Evolutionary conservation across 1,140 invertebrate genomes (phyloP), one percentile per base, ranked within the genome.

Genomic region (Drosophila tristis): DNA sequence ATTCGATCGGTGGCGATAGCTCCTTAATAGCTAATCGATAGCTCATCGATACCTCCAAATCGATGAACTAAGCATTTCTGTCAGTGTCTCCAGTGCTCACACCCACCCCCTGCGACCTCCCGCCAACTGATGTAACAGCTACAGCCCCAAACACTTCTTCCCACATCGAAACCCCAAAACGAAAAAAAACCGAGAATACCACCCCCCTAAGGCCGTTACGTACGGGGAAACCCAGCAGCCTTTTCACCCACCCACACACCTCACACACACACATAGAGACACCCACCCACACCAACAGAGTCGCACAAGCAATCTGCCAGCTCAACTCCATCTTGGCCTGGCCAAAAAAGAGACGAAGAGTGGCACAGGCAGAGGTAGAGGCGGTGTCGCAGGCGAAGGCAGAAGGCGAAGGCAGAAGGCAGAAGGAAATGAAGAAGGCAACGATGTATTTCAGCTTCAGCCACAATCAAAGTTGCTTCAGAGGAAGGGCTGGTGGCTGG

Each of bases 381-480:
- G 57, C 2, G 9, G 45, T 7, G 16, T 11, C 4, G 6, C 54
- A 67, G 55, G 67, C 59, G 47, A 11, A 16, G 51, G 51, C 31
- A 73, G 70, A 68, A 75, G 78, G 57, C n/a, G n/a, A n/a, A n/a
- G n/a, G n/a, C n/a, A n/a, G 47, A 11, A 16, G 51, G 51, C 31
- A 73, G 70, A 68, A 75, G 78, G 57, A 82, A 71, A 85, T 81
- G 60, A 71, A 76, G 59, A 50, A 76, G 67, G 62, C 74, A 78
- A 82, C 80, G 77, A 82, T 84, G 80, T 78, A 78, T 78, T 78
- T 78, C 74, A 78, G 74, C 75, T 78, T 74, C 79, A 82, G 79
- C 85, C 84, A 89, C 84, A 89, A 89, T 89, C 84, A 89, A 89
- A 89, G 84, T 89, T 89, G 76, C 67, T 82, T 71, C 65, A 71